Base-by-base conservation (phyloP, 2,797 vertebrate species). In the Gymnopithys bicolor region DNA sequence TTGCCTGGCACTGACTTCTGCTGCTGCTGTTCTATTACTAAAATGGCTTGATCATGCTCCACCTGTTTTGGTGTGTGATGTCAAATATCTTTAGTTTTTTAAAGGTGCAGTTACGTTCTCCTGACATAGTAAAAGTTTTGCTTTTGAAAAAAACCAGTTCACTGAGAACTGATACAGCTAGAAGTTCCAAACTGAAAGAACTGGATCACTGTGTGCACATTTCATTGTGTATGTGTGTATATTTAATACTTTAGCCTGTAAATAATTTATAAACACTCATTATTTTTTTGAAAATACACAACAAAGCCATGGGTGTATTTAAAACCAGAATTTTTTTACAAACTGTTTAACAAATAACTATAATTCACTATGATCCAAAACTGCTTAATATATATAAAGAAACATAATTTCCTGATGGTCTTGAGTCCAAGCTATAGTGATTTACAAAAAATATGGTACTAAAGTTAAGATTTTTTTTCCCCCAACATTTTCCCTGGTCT, bases 21-120 rank as follows among this genome's bases (percentile, higher is more conserved):
- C 79, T 83, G 77, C 52, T 89, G 58, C 73, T 84, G 81, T 76
- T 91, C 56, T 90, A 5, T 52, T 76, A 89, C 89, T 96, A 87
- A 94, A 95, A 79, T 67, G 52, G 68, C 56, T 81, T 80, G 35
- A 41, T 60, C 0, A 1, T 90, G 56, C 19, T 66, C 22, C 45
- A 60, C 24, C 32, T 89, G 77, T 92, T 92, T 87, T 62, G 89
- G 30, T 92, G 64, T 87, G 52, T 94, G 64, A 67, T 89, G 80
- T 93, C 85, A 64, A 70, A 70, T n/a, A 30, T 7, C 8, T 87
- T 83, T 64, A 19, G 49, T 19, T 90, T 94, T 60, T 68, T 45
- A 74, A 46, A 76, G 48, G 25, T 63, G 41, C 3, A 2, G 5
- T 84, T 66, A 23, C 11, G 9, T 37, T 74, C 21, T 73, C 68